These are phyloP conservation scores for Pseudocheirus occidentalis DNA, from an alignment of 2,797 vertebrate genomes.

Conservation along the genomic window DNA sequence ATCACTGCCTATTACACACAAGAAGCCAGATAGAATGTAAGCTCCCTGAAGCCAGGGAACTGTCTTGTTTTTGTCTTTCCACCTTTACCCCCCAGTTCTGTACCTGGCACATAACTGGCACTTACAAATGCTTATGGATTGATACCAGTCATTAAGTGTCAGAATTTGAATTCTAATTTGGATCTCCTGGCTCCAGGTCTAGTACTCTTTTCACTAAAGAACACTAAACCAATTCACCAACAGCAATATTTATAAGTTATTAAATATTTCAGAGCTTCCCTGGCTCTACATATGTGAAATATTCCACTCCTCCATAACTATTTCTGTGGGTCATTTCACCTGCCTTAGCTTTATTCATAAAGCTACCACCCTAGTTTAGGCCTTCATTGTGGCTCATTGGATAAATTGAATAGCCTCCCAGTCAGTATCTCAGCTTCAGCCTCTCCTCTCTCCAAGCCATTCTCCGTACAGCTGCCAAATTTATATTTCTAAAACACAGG, in stretches of 20 bases:
- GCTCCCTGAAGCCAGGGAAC: background rate
- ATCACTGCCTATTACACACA: background rate
- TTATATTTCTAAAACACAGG: no score
- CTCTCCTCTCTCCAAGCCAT: no score
- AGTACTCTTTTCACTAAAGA: background rate
- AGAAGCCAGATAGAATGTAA: background rate
- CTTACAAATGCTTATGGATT: background rate
- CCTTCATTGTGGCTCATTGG: no score
- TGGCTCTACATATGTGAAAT: background rate
- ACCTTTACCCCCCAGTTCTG: background rate
- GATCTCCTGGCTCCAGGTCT: background rate
- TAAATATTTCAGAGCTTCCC: no score
- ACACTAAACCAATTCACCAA: background rate
- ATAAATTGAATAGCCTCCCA: no score
- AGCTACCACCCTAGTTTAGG: no score
- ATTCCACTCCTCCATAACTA: no score
- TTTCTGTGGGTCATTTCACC: no score
- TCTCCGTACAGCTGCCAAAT: no score
- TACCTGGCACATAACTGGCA: background rate
- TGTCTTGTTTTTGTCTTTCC: background rate
- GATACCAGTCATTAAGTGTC: background rate
- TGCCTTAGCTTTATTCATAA: no score
- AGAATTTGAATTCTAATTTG: background rate
- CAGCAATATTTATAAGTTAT: background rate
- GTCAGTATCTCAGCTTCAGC: no score